Evolutionary conservation across 2,797 vertebrate species (phyloP).

Genomic region (Ambastaia sidthimunki): DNA sequence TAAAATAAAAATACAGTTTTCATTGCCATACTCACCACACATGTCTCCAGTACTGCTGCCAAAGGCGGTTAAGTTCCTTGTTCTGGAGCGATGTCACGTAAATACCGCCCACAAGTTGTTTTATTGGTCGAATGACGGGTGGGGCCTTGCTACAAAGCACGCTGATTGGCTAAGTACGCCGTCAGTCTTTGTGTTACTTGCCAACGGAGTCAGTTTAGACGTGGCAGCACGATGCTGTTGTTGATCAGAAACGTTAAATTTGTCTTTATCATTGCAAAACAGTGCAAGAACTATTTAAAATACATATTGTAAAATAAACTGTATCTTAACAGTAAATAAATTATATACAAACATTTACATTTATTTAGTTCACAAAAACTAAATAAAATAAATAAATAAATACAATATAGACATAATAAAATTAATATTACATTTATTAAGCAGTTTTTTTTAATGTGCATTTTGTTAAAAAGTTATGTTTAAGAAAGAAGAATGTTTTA

Average conservation of each 20-base stretch:
- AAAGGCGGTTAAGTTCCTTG: slow-evolving; percentile 58
- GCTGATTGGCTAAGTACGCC: slow-evolving; percentile 66
- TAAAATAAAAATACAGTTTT: neutral
- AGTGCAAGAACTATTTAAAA: too few relatives aligned
- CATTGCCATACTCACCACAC: slow-evolving; percentile 78
- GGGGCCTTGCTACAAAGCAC: neutral
- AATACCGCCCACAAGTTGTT: slow-evolving; percentile 49
- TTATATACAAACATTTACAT: too few relatives aligned
- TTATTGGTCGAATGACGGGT: slow-evolving; percentile 50
- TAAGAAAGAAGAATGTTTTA: too few relatives aligned
- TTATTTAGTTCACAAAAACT: too few relatives aligned
- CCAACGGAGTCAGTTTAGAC: slow-evolving; percentile 66
- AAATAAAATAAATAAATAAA: too few relatives aligned
- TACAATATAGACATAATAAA: too few relatives aligned
- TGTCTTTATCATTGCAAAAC: too few relatives aligned
- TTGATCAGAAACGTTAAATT: neutral
- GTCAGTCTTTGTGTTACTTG: slow-evolving; percentile 57
- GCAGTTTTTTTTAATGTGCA: too few relatives aligned
- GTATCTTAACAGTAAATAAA: too few relatives aligned
- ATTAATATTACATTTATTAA: too few relatives aligned
- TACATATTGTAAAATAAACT: too few relatives aligned
- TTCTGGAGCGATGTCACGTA: slow-evolving; percentile 60
- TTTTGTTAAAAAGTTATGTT: too few relatives aligned
- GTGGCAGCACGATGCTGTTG: slow-evolving; percentile 72
- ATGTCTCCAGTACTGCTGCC: slow-evolving; percentile 70